Conservation (phyloP, 2,797 vertebrate species). For the Phalloptychus januarius region DNA sequence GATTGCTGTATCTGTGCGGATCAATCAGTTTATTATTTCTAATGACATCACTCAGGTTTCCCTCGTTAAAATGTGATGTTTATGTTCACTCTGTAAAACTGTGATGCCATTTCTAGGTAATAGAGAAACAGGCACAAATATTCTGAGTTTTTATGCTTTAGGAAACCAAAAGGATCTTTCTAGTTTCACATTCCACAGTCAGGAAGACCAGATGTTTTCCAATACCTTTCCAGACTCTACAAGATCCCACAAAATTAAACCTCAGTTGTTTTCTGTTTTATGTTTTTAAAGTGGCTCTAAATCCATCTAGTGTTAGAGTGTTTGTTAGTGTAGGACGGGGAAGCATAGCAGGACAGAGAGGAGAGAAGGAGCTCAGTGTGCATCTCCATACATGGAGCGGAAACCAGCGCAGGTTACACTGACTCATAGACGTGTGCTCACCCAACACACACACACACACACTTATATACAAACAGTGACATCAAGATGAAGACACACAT, state of each 20-base stretch:
- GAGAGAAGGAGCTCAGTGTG: conserved; percentile 54
- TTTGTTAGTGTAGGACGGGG: conserved; percentile 43
- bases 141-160: neutral
- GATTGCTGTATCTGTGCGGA: neutral
- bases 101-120: neutral
- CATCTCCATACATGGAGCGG: conserved; percentile 84
- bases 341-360: conserved; percentile 45
- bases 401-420: conserved; percentile 76
- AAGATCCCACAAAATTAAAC: neutral
- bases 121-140: neutral
- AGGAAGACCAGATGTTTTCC: neutral
- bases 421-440: conserved; percentile 69
- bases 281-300: conserved; percentile 20
- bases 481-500: conserved; percentile 24
- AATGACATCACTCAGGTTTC: neutral
- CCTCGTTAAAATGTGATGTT: neutral
- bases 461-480: conserved; percentile 41
- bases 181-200: neutral
- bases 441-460: conserved; percentile 15
- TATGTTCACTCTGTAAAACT: neutral
- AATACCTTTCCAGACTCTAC: neutral
- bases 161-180: neutral
- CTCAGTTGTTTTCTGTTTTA: neutral
- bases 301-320: conserved; percentile 23
- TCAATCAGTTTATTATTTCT: neutral